A percentile compares a stretch with the other conserved stretches of the same genome.
Evolutionary conservation across 2,888 invertebrate genomes (phyloP).

Genomic region (Fabriciana adippe): DNA sequence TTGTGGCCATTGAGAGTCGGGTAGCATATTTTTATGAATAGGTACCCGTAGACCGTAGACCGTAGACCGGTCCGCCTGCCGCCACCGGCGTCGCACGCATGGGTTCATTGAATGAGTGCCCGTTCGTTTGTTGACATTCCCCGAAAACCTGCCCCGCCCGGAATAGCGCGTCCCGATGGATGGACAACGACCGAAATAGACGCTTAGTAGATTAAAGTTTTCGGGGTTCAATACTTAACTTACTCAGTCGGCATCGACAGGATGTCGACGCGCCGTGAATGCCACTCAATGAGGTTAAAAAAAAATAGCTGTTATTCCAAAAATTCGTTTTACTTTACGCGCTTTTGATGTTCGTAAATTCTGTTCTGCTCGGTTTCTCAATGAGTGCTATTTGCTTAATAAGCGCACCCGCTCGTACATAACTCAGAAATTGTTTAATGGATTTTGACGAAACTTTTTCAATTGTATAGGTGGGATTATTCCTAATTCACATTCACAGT

Average conservation of each 20-base stretch:
- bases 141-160: constrained; percentile 80
- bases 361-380: constrained; percentile 35
- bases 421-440: background rate
- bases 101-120: constrained; percentile 79
- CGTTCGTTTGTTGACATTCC: constrained; percentile 81
- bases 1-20: constrained; percentile 70
- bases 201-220: constrained; percentile 67
- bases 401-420: background rate
- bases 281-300: constrained; percentile 28
- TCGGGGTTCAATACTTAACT: constrained; percentile 61
- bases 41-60: constrained; percentile 47
- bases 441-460: background rate
- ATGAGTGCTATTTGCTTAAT: constrained; percentile 16
- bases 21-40: constrained; percentile 80
- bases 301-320: constrained; percentile 28
- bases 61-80: constrained; percentile 60
- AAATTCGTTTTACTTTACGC: constrained; percentile 25
- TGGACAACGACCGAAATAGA: constrained; percentile 77
- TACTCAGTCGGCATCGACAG: constrained; percentile 49
- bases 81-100: constrained; percentile 68
- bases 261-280: constrained; percentile 44
- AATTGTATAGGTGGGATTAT: background rate
- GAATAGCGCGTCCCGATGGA: constrained; percentile 74
- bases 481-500: background rate
- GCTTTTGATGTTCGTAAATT: constrained; percentile 28